These are phyloP conservation scores for Austrofundulus limnaeus DNA, from an alignment of 2,113 vertebrate species.

Conservation along the genomic window DNA sequence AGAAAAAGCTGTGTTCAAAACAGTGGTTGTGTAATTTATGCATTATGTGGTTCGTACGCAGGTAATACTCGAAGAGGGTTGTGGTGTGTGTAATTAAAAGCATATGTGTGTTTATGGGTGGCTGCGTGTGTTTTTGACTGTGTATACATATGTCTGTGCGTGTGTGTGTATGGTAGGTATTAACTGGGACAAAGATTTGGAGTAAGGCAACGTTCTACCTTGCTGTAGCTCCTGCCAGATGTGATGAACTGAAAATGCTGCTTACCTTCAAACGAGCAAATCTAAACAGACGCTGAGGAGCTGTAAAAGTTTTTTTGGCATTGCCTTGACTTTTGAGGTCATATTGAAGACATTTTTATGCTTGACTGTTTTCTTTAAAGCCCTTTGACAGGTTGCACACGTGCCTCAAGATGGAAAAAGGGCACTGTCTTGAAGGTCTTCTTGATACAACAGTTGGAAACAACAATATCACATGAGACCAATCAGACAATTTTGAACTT, in stretches of 20 bases:
- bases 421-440: slow-evolving; percentile 19
- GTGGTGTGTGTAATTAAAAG: slow-evolving; percentile 28
- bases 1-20: slow-evolving; percentile 31
- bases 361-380: slow-evolving; percentile 48
- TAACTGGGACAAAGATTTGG: slow-evolving; percentile 41
- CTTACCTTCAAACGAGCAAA: slow-evolving; percentile 55
- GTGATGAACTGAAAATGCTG: slow-evolving; percentile 52
- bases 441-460: slow-evolving; percentile 50
- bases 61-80: slow-evolving; percentile 21
- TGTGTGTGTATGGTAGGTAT: slow-evolving; percentile 25
- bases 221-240: slow-evolving; percentile 47
- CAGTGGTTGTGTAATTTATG: slow-evolving; percentile 27
- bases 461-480: slow-evolving; percentile 38
- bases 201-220: slow-evolving; percentile 19
- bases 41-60: slow-evolving; percentile 32
- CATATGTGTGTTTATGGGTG: slow-evolving; percentile 32
- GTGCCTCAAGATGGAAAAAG: slow-evolving; percentile 27
- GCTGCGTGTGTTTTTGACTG: slow-evolving; percentile 31
- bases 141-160: slow-evolving; percentile 13
- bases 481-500: slow-evolving; percentile 53
- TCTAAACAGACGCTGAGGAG: slow-evolving; percentile 36
- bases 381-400: slow-evolving; percentile 43
- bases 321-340: slow-evolving; percentile 27
- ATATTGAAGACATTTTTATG: slow-evolving; percentile 40
- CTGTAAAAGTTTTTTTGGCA: slow-evolving; percentile 59